Evolutionary conservation across 2,797 vertebrate genomes (phyloP), one percentile per base, ranked within the genome.

Genomic region (Chloroceryle inda): DNA sequence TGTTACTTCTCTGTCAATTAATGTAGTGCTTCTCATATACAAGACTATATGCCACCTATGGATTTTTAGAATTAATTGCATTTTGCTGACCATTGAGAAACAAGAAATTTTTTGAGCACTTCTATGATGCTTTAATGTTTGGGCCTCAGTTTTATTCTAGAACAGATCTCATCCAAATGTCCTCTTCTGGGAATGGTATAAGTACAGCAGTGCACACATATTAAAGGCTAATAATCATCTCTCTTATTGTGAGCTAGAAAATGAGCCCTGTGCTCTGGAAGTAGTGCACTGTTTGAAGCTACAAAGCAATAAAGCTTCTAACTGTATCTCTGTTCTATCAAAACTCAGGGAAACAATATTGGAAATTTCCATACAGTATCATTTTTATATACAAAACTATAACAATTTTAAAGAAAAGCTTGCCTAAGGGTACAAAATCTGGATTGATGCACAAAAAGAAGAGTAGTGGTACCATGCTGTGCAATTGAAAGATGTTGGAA

Each of bases 291-390:
- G 47, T 89, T 95, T 90, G 74, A 93, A 87, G 17, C 29, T 94
- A 85, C 47, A 92, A 78, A 92, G 61, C 78, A 89, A 50, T 95
- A 50, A 94, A 95, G 49, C 8, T 66, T 55, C 79, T 88, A 67
- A 87, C 13, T 88, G 66, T 21, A 71, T 78, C 50, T 81, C 61
- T 90, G 53, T 84, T 86, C 61, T 91, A 18, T 76, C 77, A 93
- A 88, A 71, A 53, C 35, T 68, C n/a, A 42, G 40, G 59, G 63
- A 88, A 69, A 55, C 16, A 53, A 11, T 67, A 31, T 3, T 52
- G 40, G 31, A 64, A 91, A 58, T 61, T 80, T 80, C 89, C 40
- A 58, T 50, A 68, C 31, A 88, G 58, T 89, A 63, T 17, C 6
- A 47, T 80, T 81, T 88, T 72, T 8, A 4, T 64, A 50, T 58